Evolutionary conservation across 1,140 invertebrate species (phyloP).

Genomic region (Hylaeus anthracinus): DNA sequence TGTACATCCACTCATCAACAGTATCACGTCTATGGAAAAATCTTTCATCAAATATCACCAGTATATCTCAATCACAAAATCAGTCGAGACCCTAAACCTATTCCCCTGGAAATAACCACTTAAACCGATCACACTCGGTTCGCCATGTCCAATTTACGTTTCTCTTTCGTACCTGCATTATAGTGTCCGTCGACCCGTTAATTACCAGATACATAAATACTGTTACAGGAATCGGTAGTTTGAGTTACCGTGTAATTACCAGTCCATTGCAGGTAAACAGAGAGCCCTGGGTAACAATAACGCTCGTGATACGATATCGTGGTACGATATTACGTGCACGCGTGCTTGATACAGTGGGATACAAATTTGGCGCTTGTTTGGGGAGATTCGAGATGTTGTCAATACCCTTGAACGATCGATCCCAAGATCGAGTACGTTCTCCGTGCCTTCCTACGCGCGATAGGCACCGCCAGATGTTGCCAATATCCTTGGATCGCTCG

Average conservation of each 20-base stretch:
- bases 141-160: no score
- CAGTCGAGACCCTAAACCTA: no score
- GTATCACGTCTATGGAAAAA: no score
- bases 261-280: neutral
- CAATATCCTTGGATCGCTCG: slow-evolving; percentile 66
- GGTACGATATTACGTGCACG: slow-evolving; percentile 19
- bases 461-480: slow-evolving; percentile 66
- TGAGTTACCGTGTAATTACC: neutral
- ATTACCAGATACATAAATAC: no score
- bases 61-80: no score
- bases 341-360: neutral
- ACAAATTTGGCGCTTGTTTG: slow-evolving; percentile 13
- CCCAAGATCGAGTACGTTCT: slow-evolving; percentile 35
- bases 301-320: neutral
- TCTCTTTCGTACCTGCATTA: no score
- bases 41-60: no score
- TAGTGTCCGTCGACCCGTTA: no score
- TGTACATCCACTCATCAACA: no score
- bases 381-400: slow-evolving; percentile 17
- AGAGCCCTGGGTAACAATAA: slow-evolving; percentile 4
- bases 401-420: slow-evolving; percentile 22
- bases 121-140: no score
- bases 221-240: no score
- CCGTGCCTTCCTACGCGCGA: slow-evolving; percentile 28
- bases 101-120: no score